Evolutionary conservation across 2,113 vertebrate genomes (phyloP).

Genomic region (Rousettus leschenaultii): DNA sequence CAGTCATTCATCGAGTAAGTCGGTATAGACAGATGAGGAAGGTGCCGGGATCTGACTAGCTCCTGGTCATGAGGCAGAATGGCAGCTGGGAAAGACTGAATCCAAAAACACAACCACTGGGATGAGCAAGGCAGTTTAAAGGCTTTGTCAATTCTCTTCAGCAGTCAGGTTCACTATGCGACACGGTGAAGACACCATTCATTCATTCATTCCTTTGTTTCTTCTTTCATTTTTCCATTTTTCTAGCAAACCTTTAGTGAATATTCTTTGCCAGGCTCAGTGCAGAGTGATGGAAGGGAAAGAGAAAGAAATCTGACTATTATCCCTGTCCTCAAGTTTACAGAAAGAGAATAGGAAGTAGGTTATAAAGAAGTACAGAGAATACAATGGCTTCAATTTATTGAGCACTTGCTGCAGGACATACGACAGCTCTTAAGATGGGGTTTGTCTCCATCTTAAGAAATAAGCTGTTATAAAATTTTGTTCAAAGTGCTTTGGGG

Average conservation of each 20-base stretch:
- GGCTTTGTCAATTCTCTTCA: not conserved
- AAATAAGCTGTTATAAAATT: not conserved
- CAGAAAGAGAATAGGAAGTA: not conserved
- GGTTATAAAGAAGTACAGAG: conserved; percentile 24
- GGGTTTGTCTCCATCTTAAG: not conserved
- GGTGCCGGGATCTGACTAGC: not conserved
- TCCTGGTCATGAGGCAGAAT: not conserved
- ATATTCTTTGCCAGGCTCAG: not conserved
- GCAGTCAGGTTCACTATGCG: not conserved
- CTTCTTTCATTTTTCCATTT: not conserved
- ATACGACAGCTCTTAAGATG: not conserved
- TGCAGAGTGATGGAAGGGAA: not conserved
- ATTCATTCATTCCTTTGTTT: not conserved
- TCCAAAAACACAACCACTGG: not conserved
- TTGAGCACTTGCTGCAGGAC: not conserved
- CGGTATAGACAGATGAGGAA: not conserved
- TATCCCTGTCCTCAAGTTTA: not conserved
- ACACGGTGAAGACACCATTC: not conserved
- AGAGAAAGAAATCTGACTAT: conserved; percentile 11
- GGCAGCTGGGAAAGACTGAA: not conserved
- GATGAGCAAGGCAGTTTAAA: not conserved
- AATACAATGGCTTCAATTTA: not conserved
- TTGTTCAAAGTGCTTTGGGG: not conserved
- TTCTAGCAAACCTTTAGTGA: not conserved
- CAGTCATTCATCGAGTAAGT: not conserved